Conservation (phyloP, 2,797 vertebrate genomes). For the Gambelia wislizenii region DNA sequence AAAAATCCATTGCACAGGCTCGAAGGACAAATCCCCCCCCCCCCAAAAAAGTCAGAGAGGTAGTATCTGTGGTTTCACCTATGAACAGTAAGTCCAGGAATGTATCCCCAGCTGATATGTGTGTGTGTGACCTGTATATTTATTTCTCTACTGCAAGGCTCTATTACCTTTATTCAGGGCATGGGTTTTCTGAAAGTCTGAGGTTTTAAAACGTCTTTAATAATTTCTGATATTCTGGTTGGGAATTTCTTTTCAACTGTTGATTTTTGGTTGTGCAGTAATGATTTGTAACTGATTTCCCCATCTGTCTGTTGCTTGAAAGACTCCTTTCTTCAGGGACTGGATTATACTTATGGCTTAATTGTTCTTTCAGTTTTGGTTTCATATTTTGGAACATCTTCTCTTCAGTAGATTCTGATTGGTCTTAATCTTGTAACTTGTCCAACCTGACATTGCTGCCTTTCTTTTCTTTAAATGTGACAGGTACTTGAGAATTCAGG, state of each 20-base stretch:
- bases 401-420: neutral
- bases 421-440: neutral
- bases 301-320: neutral
- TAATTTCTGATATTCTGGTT: neutral
- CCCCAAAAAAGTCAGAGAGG: no score
- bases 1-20: no score
- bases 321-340: neutral
- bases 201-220: neutral
- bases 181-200: neutral
- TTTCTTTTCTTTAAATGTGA: neutral
- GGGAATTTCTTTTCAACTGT: neutral
- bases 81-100: no score
- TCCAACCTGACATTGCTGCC: neutral
- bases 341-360: neutral
- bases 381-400: neutral
- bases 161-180: neutral
- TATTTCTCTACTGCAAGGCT: neutral
- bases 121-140: no score
- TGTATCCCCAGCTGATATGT: no score
- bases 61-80: no score
- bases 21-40: no score
- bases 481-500: neutral
- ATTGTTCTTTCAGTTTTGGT: neutral
- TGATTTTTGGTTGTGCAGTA: accelerated
- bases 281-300: neutral